Evolutionary conservation across 35 echinoderm and acorn worm genomes (phyloP).

Genomic region (Acanthaster planci): DNA sequence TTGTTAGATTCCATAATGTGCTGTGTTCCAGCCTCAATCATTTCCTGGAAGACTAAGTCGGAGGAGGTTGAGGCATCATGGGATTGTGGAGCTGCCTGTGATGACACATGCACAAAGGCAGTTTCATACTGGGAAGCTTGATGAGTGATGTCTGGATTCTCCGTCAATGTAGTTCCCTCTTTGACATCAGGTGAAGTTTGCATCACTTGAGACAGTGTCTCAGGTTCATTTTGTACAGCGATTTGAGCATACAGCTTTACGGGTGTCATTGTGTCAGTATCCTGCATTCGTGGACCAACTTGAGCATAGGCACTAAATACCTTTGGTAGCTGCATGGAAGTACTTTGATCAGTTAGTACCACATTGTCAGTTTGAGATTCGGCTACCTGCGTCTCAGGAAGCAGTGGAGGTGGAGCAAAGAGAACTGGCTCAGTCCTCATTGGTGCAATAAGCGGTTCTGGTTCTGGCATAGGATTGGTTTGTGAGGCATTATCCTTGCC

Average conservation of each 20-base stretch:
- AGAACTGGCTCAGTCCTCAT: conserved; percentile 19
- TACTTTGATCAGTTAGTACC: background rate
- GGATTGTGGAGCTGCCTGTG: conserved; percentile 18
- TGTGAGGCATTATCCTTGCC: background rate
- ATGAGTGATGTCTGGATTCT: background rate
- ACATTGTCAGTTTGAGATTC: conserved; percentile 28
- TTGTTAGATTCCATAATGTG: background rate
- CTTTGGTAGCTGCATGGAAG: background rate
- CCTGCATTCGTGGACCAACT: background rate
- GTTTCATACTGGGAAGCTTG: conserved; percentile 3
- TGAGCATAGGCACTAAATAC: background rate
- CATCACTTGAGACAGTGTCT: background rate
- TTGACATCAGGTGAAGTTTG: background rate
- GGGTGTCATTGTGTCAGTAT: conserved; percentile 16
- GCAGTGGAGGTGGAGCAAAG: background rate
- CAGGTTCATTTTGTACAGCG: background rate
- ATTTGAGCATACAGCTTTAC: background rate
- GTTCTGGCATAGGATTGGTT: background rate
- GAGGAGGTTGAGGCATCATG: conserved; percentile 20
- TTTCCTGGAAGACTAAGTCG: conserved; percentile 5
- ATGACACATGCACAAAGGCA: background rate
- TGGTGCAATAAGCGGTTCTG: conserved; percentile 17
- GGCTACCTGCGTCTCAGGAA: conserved; percentile 9
- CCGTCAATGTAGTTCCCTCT: background rate
- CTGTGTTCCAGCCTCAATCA: conserved; percentile 9